Conservation (phyloP, 2,797 vertebrate genomes). For the Oreonectes daqikongensis region DNA sequence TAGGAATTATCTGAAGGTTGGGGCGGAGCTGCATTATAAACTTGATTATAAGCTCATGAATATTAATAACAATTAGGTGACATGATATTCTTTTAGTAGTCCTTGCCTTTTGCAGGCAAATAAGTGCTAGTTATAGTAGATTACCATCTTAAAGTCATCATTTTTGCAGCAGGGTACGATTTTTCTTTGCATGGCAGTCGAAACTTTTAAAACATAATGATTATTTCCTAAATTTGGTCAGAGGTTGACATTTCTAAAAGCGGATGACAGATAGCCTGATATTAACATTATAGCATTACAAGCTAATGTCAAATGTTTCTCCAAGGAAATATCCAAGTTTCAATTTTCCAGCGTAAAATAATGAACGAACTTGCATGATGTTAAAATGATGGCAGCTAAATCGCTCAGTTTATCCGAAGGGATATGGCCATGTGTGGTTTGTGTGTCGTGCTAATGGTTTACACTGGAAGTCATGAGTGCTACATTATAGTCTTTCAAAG, state of each 20-base stretch:
- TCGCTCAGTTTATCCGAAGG: constrained; percentile 45
- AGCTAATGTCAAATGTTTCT: constrained; percentile 13
- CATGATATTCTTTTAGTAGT: not conserved
- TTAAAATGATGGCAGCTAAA: constrained; percentile 32
- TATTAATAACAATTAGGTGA: not conserved
- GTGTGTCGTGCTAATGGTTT: constrained; percentile 47
- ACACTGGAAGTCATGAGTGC: constrained; percentile 47
- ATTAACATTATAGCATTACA: constrained; percentile 1
- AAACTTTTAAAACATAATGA: not conserved
- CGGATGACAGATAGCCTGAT: not conserved
- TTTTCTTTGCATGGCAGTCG: not conserved
- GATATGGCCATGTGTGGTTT: constrained; percentile 46
- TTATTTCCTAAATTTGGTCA: not conserved
- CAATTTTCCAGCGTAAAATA: constrained; percentile 20
- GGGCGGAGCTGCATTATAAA: not conserved
- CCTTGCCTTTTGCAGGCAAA: not conserved
- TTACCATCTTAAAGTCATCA: not conserved
- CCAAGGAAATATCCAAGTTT: not conserved
- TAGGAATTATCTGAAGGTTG: not conserved
- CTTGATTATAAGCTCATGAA: not conserved
- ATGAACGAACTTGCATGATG: constrained; percentile 3
- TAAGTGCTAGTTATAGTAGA: not conserved
- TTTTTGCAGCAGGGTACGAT: not conserved
- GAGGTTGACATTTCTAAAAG: not conserved
- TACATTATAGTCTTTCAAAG: constrained; percentile 48